phyloP scores from a whole-genome alignment of 2,113 vertebrate genomes.

The Actenoides lindsayi region DNA sequence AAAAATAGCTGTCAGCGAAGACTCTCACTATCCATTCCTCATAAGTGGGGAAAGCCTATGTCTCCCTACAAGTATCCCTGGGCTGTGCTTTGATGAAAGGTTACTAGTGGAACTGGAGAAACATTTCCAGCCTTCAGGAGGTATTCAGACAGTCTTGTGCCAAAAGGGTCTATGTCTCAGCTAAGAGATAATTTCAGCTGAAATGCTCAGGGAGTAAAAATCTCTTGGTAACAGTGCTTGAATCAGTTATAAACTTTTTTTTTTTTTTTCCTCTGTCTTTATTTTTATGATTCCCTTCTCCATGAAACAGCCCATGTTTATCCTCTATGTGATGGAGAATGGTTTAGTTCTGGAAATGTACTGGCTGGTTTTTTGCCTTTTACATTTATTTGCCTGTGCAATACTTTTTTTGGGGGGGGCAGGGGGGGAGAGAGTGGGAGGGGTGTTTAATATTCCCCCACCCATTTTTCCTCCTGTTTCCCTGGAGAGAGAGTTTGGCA shows the following conservation, averaged over 20 bases:
- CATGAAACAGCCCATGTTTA: background rate
- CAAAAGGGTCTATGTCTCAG: background rate
- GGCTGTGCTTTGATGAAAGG: background rate
- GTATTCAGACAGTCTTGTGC: background rate
- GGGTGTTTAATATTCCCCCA: background rate
- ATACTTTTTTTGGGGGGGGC: background rate
- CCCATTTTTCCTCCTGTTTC: background rate
- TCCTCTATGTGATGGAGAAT: background rate
- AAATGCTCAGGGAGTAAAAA: background rate
- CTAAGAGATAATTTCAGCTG: background rate
- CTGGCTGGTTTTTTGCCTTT: background rate
- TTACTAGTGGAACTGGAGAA: background rate
- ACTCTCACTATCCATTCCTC: background rate
- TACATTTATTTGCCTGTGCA: background rate
- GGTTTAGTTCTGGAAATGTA: constrained; percentile 3
- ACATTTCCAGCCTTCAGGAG: background rate
- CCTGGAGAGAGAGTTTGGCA: background rate
- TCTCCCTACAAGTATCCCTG: background rate
- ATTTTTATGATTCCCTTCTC: background rate
- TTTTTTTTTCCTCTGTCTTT: background rate
- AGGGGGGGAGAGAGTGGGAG: too few species aligned
- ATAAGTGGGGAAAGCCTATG: background rate
- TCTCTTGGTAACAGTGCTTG: background rate
- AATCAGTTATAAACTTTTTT: background rate
- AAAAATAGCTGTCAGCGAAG: background rate